Conservation (phyloP, 2,888 invertebrate species). For the Nemurella pictetii region DNA sequence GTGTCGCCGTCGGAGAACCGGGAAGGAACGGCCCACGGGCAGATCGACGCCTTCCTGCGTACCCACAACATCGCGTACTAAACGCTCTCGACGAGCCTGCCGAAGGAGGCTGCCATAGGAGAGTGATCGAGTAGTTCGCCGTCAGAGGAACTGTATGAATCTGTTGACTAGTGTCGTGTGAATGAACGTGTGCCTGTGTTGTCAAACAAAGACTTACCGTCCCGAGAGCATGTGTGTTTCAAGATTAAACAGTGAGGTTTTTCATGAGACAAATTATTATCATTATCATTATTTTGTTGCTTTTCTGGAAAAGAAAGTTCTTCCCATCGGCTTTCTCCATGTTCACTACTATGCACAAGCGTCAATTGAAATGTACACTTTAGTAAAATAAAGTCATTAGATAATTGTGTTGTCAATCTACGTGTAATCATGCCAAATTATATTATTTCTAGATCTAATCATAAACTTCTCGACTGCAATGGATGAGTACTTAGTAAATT, state of each 20-base stretch:
- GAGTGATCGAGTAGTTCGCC: background rate
- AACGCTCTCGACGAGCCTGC: background rate
- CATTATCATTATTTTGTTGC: slow-evolving; percentile 24
- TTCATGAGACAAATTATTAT: slow-evolving; percentile 20
- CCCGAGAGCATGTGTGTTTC: slow-evolving; percentile 5
- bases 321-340: slow-evolving; percentile 30
- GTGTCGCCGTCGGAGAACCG: slow-evolving; percentile 42
- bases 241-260: background rate
- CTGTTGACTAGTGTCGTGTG: background rate
- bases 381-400: slow-evolving; percentile 10
- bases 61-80: slow-evolving; percentile 52
- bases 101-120: background rate
- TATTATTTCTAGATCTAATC: background rate
- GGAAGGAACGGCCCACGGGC: slow-evolving; percentile 62
- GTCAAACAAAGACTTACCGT: slow-evolving; percentile 11
- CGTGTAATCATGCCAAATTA: slow-evolving; percentile 28
- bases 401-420: slow-evolving; percentile 23
- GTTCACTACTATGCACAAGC: slow-evolving; percentile 20
- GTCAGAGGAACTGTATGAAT: background rate
- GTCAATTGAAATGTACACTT: slow-evolving; percentile 16
- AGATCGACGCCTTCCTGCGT: slow-evolving; percentile 79
- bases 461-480: background rate
- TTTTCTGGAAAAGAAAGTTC: slow-evolving; percentile 29
- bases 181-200: slow-evolving; percentile 25
- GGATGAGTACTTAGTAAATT: background rate